Conservation (phyloP, 2,888 invertebrate species). For the Onchidella celtica region DNA sequence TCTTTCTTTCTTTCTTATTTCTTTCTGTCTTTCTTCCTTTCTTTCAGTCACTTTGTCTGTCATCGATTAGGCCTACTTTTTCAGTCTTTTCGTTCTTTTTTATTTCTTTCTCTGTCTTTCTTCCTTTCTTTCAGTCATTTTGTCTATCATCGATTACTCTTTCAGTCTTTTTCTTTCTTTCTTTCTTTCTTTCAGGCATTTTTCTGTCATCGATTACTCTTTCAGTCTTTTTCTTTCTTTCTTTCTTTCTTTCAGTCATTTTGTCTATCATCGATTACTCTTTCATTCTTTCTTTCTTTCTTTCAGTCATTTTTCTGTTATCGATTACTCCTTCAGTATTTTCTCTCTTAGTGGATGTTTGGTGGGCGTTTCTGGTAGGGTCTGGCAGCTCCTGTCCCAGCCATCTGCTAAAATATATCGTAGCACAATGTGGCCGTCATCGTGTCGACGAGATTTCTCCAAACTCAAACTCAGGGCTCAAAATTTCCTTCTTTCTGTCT, state of each 20-base stretch:
- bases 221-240: background rate
- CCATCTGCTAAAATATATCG: too few species aligned
- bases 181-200: background rate
- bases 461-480: too few species aligned
- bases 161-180: background rate
- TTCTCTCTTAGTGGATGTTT: too few species aligned
- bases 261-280: too few species aligned
- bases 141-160: background rate
- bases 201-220: background rate
- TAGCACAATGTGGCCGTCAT: too few species aligned
- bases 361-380: too few species aligned
- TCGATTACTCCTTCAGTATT: too few species aligned
- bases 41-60: constrained; percentile 3
- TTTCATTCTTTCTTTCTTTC: background rate
- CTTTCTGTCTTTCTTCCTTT: constrained; percentile 13
- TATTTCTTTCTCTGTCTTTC: background rate
- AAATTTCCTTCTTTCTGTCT: background rate
- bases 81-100: background rate
- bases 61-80: background rate
- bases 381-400: too few species aligned
- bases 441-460: too few species aligned
- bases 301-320: background rate
- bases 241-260: background rate
- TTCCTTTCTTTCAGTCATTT: background rate
- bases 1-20: background rate